Base-by-base conservation (phyloP, 2,797 vertebrate species). In the Ctenochaetus hawaiiensis region DNA sequence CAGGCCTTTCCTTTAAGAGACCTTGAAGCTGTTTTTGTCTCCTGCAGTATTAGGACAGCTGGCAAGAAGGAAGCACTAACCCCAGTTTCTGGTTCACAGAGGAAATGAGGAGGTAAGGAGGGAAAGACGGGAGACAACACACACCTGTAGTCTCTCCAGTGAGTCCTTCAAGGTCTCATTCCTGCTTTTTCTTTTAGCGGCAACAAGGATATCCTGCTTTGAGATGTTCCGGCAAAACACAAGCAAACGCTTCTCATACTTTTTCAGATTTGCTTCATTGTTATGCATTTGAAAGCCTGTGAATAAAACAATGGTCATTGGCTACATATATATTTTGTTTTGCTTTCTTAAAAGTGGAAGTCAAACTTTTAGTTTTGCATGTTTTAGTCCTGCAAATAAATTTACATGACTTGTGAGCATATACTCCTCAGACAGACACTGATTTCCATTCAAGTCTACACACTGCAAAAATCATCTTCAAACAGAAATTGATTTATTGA, bases 21-120 rank as follows among this genome's bases (percentile, higher is more conserved):
- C 80, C 80, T 85, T 84, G 71, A 71, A 82, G 54, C 16, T 6
- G 37, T 63, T 81, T 80, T 72, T 72, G 58, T 80, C 64, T 77
- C 18, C 20, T 30, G 18, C 64, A 67, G 20, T 52, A 68, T n/a
- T 52, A 22, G 30, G 49, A 58, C 66, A 77, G 57, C 53, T 72
- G 67, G 37, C 51, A 30, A 77, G 23, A 78, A 60, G 51, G 74
- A 81, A 82, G 64, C 56, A 43, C 67, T 34, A 69, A 76, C 54
- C 71, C 26, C 7, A 13, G 52, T 84, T 79, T 84, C 63, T 81
- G 61, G 78, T 79, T 83, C 77, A 85, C 56, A 78, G 58, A 74
- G 51, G 66, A 78, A 76, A 67, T 58, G 14, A 22, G 45, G 56
- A 37, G 49, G 30, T 18, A 44, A 43, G 47, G 61, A 52, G 62